Evolutionary conservation across 1,140 invertebrate genomes (phyloP), one percentile per base, ranked within the genome.

Genomic region (Ceratina japonica): DNA sequence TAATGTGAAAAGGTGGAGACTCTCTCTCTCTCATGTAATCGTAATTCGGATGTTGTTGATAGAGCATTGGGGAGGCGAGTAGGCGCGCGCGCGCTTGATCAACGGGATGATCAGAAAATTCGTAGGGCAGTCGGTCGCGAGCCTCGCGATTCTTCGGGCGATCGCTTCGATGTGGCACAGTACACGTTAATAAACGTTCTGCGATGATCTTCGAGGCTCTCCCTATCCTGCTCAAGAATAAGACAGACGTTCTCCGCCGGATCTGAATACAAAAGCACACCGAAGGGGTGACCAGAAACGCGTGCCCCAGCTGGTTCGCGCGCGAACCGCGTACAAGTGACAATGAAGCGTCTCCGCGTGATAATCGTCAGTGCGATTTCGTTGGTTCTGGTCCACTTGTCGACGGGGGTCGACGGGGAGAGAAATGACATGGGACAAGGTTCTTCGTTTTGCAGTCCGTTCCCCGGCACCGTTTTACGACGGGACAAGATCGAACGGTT

Each of bases 401-500:
- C n/a, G 10, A 54, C 12, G 5, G 16, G 10, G 10, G 52, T 27
- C 10, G 18, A 61, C 0, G 54, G 44, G 0, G 24, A 44, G 12
- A 20, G 3, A 24, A 22, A 3, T 3, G 10, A 15, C 5, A 63
- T 1, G 16, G n/a, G 12, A 12, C 8, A 75, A 3, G 56, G 73
- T 22, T 65, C 71, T 22, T 65, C 71, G 15, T 68, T 51, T 15
- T 86, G 84, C 3, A 70, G 15, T 18, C 51, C 71, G 13, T 69
- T 76, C 15, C 62, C 81, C 2, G 70, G 56, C 0, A 66, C 75
- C 3, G 1, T 68, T 22, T 59, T 85, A 16, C 44, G 75, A 4
- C 27, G 13, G 8, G 63, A 27, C 20, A 56, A 64, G 4, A 51
- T 56, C 0, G 3, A 4, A 10, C n/a, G 13, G 22, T 52, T 72